These are phyloP conservation scores for Cartodere bifasciata DNA, from an alignment of 2,888 invertebrate species.

Conservation along the genomic window DNA sequence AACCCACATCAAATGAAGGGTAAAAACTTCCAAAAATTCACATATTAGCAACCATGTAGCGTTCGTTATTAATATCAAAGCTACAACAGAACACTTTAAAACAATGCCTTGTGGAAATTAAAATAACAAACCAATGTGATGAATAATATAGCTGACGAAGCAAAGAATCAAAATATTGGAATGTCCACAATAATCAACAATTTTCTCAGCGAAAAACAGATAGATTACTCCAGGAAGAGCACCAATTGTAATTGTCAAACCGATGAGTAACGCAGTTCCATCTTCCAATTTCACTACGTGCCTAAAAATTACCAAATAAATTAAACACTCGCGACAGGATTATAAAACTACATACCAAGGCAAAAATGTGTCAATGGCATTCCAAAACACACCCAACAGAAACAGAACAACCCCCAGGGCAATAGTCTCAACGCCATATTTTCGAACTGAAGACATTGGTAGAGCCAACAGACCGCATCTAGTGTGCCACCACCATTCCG, in stretches of 20 bases:
- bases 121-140: conserved; percentile 48
- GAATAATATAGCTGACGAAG: conserved; percentile 68
- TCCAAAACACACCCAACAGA: conserved; percentile 65
- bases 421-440: conserved; percentile 62
- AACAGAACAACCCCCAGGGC: conserved; percentile 56
- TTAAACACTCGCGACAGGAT: neutral
- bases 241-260: conserved; percentile 52
- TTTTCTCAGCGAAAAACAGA: conserved; percentile 64
- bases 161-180: conserved; percentile 72
- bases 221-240: conserved; percentile 58
- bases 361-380: conserved; percentile 65
- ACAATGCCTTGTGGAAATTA: neutral
- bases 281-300: conserved; percentile 43
- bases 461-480: conserved; percentile 61
- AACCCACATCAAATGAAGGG: conserved; percentile 66
- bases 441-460: conserved; percentile 67
- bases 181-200: conserved; percentile 73
- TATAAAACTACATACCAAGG: conserved; percentile 44
- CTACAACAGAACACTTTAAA: conserved; percentile 28
- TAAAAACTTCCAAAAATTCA: conserved; percentile 63
- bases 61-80: conserved; percentile 42
- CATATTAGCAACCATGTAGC: conserved; percentile 55
- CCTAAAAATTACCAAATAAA: conserved; percentile 34
- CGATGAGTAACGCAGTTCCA: conserved; percentile 45
- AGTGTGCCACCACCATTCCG: conserved; percentile 84